Percentiles rank a stretch among this genome's conserved stretches.
Conservation (phyloP, 1,140 invertebrate species). For the Babylonia areolata region DNA sequence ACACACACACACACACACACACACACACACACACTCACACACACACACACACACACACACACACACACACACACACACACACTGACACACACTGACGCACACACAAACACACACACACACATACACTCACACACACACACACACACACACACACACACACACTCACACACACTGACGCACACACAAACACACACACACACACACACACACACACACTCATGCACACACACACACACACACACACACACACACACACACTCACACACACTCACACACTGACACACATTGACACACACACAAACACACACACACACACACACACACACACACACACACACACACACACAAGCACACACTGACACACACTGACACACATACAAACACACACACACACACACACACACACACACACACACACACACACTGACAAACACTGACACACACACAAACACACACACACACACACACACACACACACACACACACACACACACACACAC, state of each 20-base stretch:
- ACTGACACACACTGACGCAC: background rate
- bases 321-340: background rate
- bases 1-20: background rate
- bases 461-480: too few species aligned
- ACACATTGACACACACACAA: background rate
- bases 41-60: conserved; percentile 10
- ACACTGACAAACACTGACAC: background rate
- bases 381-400: conserved; percentile 1
- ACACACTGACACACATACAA: background rate
- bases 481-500: too few species aligned
- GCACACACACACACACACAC: too few species aligned
- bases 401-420: conserved; percentile 11
- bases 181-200: too few species aligned
- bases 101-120: background rate
- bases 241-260: background rate
- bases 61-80: background rate
- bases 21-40: conserved; percentile 1
- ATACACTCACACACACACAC: background rate
- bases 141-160: background rate
- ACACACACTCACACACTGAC: background rate
- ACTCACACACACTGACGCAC: background rate
- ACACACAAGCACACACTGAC: background rate
- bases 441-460: too few species aligned
- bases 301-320: background rate
- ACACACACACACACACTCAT: too few species aligned